Base-by-base conservation (phyloP, 2,797 vertebrate species). In the Cheirogaleus major region DNA sequence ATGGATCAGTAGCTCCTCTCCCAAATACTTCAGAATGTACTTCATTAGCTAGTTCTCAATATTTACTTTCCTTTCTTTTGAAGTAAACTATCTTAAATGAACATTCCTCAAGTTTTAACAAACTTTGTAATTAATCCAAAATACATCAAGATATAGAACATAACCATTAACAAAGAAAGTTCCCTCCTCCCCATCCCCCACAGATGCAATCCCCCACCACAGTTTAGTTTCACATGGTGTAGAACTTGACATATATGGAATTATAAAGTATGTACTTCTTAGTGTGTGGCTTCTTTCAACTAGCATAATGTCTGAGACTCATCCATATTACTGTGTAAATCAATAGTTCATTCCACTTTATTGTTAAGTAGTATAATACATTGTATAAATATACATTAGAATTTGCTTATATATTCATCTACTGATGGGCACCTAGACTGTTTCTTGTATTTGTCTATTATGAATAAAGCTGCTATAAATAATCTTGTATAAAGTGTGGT, bases 61-160 rank as follows among this genome's bases (percentile, higher is more conserved):
- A 69, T 91, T 83, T 59, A 55, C 57, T 92, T 95, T 92, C 13
- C n/a, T 91, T 65, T 57, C 20, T 70, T 55, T 67, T 83, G 80
- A 83, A 81, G 45, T 81, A 94, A 82, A 65, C 61, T 65, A 69
- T 63, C 38, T 80, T 91, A 78, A 83, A 50, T 48, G 18, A 87
- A 88, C 30, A 93, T 87, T 78, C 35, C 23, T 50, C 76, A 18
- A 90, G 61, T 81, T 81, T 57, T 81, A 32, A 85, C 17, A 84
- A 67, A 88, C 35, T 87, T 22, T 55, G 43, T 55, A 61, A 70
- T 72, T 82, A 93, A 83, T 35, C 8, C 13, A 17, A 81, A 81
- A 69, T 30, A 13, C 45, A 70, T 84, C 38, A 75, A 76, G 27
- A 91, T 48, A 90, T 2, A 86, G 72, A 73, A 67, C 45, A 88